Evolutionary conservation across 23 tunicate species (phyloP).

Genomic region (Trididemnum miniatum): DNA sequence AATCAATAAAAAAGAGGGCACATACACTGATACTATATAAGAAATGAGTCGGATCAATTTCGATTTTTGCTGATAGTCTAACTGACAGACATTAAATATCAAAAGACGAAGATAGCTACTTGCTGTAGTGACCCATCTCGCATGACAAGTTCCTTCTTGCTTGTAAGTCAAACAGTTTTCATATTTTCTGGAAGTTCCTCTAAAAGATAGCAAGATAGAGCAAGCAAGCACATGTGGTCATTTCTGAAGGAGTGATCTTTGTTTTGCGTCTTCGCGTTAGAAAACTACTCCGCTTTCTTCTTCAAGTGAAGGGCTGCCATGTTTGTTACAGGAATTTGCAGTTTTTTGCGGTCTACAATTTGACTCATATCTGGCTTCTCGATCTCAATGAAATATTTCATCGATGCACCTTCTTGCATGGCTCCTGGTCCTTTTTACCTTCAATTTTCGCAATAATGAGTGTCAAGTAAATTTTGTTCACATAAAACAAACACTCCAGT

Average conservation of each 20-base stretch:
- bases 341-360: background rate
- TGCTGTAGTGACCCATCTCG: background rate
- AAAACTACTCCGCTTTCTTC: background rate
- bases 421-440: background rate
- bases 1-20: no score
- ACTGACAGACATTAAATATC: background rate
- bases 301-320: background rate
- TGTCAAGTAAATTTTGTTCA: no score
- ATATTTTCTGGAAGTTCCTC: background rate
- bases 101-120: background rate
- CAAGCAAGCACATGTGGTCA: background rate
- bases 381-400: background rate
- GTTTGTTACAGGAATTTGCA: background rate
- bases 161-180: no score
- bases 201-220: background rate
- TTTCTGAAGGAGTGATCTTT: no score
- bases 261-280: background rate
- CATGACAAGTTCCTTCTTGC: background rate
- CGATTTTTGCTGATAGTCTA: background rate
- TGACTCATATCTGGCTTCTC: background rate
- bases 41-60: no score
- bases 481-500: no score
- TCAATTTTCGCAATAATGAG: no score
- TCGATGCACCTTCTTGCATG: background rate
- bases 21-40: no score